These are phyloP conservation scores for Nemurella pictetii DNA, from an alignment of 2,888 invertebrate species.

Conservation along the genomic window DNA sequence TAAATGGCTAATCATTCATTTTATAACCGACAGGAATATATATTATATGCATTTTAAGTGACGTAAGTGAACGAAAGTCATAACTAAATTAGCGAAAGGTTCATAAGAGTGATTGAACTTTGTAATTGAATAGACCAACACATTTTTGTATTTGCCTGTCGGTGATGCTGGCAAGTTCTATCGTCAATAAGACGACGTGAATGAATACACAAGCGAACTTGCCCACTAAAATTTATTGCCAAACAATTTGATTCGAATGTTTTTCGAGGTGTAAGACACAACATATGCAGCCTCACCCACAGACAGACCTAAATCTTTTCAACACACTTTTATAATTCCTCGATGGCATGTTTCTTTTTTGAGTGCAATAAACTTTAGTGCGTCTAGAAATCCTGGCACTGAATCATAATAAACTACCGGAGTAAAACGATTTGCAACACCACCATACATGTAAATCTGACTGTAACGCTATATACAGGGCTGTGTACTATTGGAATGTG, in stretches of 20 bases:
- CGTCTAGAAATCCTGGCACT: slow-evolving; percentile 6
- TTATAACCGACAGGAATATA: not conserved
- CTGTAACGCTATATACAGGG: not conserved
- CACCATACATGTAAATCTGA: not conserved
- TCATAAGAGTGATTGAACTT: not conserved
- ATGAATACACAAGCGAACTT: not conserved
- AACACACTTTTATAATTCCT: slow-evolving; percentile 14
- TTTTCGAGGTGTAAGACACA: slow-evolving; percentile 24
- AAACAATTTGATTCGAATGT: slow-evolving; percentile 17
- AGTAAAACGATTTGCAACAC: slow-evolving; percentile 19
- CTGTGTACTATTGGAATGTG: not conserved
- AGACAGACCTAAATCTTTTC: not conserved
- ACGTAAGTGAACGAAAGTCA: not conserved
- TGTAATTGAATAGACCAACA: not conserved
- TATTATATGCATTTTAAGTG: not conserved
- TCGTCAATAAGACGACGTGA: not conserved
- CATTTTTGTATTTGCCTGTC: not conserved
- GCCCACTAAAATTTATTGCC: slow-evolving; percentile 18
- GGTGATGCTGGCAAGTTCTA: not conserved
- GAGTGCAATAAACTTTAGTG: slow-evolving; percentile 24
- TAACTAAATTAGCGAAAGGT: not conserved
- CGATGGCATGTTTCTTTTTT: not conserved
- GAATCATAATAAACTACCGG: slow-evolving; percentile 6
- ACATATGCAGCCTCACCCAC: slow-evolving; percentile 16
- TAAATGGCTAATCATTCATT: not conserved